These are phyloP conservation scores for mouse (Mus musculus) DNA, from an alignment of 2,113 vertebrate genomes.

Conservation along the genomic window DNA sequence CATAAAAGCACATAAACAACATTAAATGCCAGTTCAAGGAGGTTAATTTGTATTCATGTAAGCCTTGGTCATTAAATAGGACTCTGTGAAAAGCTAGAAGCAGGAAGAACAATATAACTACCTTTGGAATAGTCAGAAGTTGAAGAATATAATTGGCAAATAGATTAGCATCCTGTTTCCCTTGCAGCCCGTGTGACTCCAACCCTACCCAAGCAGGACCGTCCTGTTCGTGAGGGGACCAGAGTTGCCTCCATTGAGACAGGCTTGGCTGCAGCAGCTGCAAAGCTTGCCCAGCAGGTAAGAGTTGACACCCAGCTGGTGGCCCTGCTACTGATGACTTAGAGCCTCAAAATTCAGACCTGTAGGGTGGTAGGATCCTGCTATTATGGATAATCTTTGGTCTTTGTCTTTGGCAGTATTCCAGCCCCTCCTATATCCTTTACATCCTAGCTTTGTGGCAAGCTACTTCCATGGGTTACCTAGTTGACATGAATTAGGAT, in stretches of 20 bases:
- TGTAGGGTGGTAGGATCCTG: not conserved
- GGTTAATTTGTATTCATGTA: constrained; percentile 37
- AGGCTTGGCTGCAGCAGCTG: constrained; percentile 94
- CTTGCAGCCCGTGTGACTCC: constrained; percentile 93
- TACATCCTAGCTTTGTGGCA: constrained; percentile 27
- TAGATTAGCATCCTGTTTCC: constrained; percentile 42
- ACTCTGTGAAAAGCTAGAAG: constrained; percentile 56
- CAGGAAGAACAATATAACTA: constrained; percentile 3
- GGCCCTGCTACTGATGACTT: constrained; percentile 10
- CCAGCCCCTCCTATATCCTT: constrained; percentile 1
- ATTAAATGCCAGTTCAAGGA: constrained; percentile 41
- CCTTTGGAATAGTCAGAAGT: constrained; percentile 27
- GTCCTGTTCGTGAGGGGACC: constrained; percentile 94
- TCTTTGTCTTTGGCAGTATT: constrained; percentile 36
- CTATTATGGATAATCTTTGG: constrained; percentile 34
- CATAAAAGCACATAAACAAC: constrained; percentile 28
- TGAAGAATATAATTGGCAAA: constrained; percentile 33
- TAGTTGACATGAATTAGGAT: constrained; percentile 50
- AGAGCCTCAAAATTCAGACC: constrained; percentile 42
- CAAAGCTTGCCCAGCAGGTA: constrained; percentile 95
- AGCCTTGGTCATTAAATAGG: constrained; percentile 53
- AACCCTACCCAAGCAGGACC: constrained; percentile 93
- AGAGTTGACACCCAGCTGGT: constrained; percentile 51
- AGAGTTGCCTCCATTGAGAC: constrained; percentile 95
- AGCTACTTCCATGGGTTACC: constrained; percentile 38